Base-by-base conservation (phyloP, 2,113 vertebrate species). In the Bufo gargarizans region DNA sequence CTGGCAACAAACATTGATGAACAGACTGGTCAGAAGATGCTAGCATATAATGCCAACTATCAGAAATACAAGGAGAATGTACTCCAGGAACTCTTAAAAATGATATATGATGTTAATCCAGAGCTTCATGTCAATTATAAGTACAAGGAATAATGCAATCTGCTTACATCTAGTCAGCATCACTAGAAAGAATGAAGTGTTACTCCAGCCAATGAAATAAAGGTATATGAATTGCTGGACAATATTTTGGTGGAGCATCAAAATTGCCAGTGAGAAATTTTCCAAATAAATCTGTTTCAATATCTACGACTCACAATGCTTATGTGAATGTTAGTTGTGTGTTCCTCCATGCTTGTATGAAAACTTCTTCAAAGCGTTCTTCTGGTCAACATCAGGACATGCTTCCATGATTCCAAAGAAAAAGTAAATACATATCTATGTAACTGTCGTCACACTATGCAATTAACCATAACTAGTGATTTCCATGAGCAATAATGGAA, bases 101-200 rank as follows among this genome's bases (percentile, higher is more conserved):
- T 90, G 0, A 90, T 93, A 87, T 95, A 89, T 16, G 91, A 95
- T n/a, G 90, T 95, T 89, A 93, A 87, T 17, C 93, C 96, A 6
- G 94, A 94, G 91, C 86, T 95, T 81, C 94, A 95, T 6, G 50
- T 59, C 3, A 95, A 95, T 89, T 95, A 93, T 87, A 91, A 90
- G 91, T 88, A 91, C 0, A 0, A 50, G 3, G 3, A 80, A 89
- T 94, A 90, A 80, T 45, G 10, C 22, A 45, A 16, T 14, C n/a
- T 22, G 50, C 19, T 8, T 2, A 11, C 22, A 43, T 58, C 50
- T 16, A 16, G 2, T 17, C 20, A 14, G 56, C 50, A 50, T 50
- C 47, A 20, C 72, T 45, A 9, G 16, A 74, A 2, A 76, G 69
- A 45, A 72, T 72, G 43, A 45, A 43, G 13, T 6, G 1, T 16